Conservation (phyloP, 2,888 invertebrate species). For the Chironomus riparius region DNA sequence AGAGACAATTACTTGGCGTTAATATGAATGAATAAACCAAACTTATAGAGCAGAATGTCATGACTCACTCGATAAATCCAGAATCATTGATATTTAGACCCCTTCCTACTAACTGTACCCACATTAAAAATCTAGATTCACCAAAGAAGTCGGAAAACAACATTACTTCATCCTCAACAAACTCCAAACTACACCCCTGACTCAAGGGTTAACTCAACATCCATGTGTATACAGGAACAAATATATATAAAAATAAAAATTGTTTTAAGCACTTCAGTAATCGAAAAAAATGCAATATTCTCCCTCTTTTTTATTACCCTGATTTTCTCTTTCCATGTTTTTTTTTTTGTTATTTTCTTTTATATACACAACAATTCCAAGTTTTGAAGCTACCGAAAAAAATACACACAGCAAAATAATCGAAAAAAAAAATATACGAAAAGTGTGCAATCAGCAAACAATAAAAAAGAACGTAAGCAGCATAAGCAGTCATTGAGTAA, state of each 20-base stretch:
- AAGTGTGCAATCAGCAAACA: constrained; percentile 24
- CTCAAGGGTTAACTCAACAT: no score
- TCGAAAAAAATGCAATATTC: not conserved
- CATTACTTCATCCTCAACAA: no score
- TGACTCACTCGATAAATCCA: no score
- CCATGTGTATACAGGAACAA: no score
- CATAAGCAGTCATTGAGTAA: not conserved
- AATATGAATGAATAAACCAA: no score
- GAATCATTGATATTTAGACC: no score
- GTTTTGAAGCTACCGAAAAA: not conserved
- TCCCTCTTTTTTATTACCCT: not conserved
- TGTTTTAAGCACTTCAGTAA: constrained; percentile 4
- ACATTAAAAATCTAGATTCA: no score
- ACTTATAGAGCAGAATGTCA: no score
- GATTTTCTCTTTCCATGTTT: not conserved
- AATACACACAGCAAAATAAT: not conserved
- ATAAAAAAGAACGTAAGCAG: not conserved
- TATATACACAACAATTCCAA: not conserved
- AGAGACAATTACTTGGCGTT: no score
- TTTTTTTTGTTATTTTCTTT: not conserved
- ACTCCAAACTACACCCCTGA: no score
- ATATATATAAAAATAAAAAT: not conserved
- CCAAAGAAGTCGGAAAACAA: no score
- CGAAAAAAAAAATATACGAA: not conserved
- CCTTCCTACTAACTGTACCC: no score